phyloP scores from a whole-genome alignment of 2,113 vertebrate genomes.

The Ctenomys sociabilis region DNA sequence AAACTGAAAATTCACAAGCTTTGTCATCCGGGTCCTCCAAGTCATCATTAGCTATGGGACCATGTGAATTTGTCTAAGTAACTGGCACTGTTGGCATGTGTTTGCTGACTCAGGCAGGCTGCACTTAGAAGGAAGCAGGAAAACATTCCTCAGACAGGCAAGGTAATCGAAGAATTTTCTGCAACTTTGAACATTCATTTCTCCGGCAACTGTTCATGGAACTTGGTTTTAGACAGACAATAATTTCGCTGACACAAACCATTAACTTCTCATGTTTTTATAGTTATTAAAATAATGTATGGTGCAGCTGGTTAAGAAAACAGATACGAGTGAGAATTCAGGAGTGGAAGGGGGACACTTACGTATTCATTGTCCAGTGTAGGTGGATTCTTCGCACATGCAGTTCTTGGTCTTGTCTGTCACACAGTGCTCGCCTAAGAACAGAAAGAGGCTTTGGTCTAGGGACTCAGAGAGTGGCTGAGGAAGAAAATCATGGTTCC shows the following conservation, averaged over 20 bases:
- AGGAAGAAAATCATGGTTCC: slow-evolving; percentile 48
- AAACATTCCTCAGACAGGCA: not conserved
- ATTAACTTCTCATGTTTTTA: slow-evolving; percentile 32
- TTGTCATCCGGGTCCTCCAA: not conserved
- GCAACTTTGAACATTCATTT: not conserved
- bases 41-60: not conserved
- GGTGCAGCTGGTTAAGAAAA: not conserved
- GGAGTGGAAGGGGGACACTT: slow-evolving; percentile 74
- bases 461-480: slow-evolving; percentile 47
- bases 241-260: slow-evolving; percentile 19
- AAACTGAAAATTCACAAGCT: not conserved
- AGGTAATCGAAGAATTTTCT: not conserved
- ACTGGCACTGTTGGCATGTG: no score
- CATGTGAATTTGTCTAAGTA: not conserved
- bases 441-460: slow-evolving; percentile 68
- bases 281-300: slow-evolving; percentile 50
- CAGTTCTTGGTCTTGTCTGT: slow-evolving; percentile 85
- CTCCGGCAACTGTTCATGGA: not conserved
- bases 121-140: not conserved
- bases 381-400: slow-evolving; percentile 69
- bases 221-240: slow-evolving; percentile 54
- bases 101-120: not conserved
- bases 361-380: slow-evolving; percentile 81
- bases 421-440: slow-evolving; percentile 83
- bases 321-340: slow-evolving; percentile 3